Percentiles rank a stretch among this genome's conserved stretches.
Conservation (phyloP, 2,797 vertebrate genomes). For the Neostethus bicornis region DNA sequence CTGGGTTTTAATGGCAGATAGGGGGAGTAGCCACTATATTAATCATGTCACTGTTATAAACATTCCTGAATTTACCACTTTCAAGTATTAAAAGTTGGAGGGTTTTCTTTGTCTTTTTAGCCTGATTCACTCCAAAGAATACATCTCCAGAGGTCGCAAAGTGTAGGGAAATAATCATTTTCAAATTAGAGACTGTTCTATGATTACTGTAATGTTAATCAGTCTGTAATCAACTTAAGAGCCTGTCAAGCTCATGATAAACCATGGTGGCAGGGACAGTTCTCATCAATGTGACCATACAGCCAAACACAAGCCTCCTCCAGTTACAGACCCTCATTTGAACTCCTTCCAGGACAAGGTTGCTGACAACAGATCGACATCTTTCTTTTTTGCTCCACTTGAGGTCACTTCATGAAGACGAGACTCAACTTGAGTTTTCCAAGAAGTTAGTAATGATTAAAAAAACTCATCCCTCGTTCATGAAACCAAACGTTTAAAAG, state of each 20-base stretch:
- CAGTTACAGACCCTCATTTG: conserved; percentile 52
- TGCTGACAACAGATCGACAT: conserved; percentile 60
- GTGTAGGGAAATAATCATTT: conserved; percentile 52
- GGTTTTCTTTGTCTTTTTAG: conserved; percentile 38
- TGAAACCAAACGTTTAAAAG: too few species aligned
- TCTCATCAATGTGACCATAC: conserved; percentile 66
- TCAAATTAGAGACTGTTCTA: conserved; percentile 57
- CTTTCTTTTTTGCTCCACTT: conserved; percentile 42
- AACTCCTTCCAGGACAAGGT: conserved; percentile 43
- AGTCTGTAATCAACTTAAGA: conserved; percentile 67
- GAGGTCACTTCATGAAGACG: conserved; percentile 46
- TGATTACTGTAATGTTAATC: conserved; percentile 66
- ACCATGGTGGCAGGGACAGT: conserved; percentile 37
- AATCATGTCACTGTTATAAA: conserved; percentile 20
- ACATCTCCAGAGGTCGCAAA: conserved; percentile 49
- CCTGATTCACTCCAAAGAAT: conserved; percentile 33
- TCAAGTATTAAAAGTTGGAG: conserved; percentile 28
- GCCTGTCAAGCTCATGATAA: conserved; percentile 53
- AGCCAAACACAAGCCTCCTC: conserved; percentile 59
- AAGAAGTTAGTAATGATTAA: conserved; percentile 18
- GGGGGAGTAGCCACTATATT: conserved; percentile 17
- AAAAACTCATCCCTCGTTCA: conserved; percentile 16
- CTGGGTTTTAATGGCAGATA: conserved; percentile 11
- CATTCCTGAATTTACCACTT: conserved; percentile 38
- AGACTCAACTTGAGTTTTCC: conserved; percentile 52